These are phyloP conservation scores for Coenobita brevimanus DNA, from an alignment of 1,140 invertebrate genomes.

Conservation along the genomic window DNA sequence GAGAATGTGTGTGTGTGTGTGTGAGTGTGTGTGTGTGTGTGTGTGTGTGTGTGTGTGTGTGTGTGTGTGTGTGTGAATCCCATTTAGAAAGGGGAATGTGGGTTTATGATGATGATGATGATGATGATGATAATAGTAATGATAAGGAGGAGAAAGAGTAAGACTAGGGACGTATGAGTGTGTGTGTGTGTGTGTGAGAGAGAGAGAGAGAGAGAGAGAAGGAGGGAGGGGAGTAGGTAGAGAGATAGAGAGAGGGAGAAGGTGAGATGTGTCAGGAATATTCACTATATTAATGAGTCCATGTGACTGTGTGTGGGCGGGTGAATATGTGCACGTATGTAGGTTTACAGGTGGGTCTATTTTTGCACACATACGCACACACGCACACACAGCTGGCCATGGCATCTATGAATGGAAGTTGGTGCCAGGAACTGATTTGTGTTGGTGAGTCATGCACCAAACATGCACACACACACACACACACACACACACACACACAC, in stretches of 20 bases:
- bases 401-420: constrained; percentile 27
- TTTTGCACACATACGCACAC: background rate
- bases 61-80: background rate
- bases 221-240: no score
- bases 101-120: background rate
- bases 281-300: no score
- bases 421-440: constrained; percentile 16
- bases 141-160: no score
- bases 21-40: constrained; percentile 29
- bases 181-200: no score
- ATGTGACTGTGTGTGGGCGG: no score
- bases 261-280: no score
- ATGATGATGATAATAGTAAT: background rate
- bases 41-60: constrained; percentile 9
- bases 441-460: background rate
- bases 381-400: background rate
- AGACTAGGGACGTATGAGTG: no score
- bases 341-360: no score
- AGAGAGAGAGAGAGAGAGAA: no score
- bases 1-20: constrained; percentile 12
- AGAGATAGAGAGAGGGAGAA: no score
- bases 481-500: no score
- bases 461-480: background rate
- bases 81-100: background rate
- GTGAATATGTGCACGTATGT: no score